phyloP scores from a whole-genome alignment of 2,113 vertebrate species.

The Macrotis lagotis region DNA sequence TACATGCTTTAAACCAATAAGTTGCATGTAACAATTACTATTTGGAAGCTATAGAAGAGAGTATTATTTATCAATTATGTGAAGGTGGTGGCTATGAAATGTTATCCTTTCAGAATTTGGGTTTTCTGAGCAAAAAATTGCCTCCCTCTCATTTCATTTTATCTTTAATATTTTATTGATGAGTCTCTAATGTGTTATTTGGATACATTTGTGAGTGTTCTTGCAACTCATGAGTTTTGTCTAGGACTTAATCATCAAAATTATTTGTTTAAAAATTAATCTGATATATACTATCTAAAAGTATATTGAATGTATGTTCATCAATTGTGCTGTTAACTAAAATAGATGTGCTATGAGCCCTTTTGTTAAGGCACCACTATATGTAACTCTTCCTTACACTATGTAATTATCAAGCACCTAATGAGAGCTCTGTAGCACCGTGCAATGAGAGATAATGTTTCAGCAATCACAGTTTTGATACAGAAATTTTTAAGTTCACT shows the following conservation, averaged over 20 bases:
- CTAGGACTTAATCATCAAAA: constrained; percentile 68
- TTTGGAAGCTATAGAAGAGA: constrained; percentile 62
- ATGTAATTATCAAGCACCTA: constrained; percentile 53
- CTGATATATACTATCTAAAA: constrained; percentile 61
- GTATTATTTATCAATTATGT: constrained; percentile 69
- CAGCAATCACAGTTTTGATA: constrained; percentile 54
- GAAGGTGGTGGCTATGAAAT: constrained; percentile 61
- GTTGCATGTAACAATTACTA: constrained; percentile 42
- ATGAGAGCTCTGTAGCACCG: constrained; percentile 35
- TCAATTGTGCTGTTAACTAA: constrained; percentile 65
- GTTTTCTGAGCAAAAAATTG: constrained; percentile 65
- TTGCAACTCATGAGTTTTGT: constrained; percentile 61
- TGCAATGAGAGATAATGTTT: constrained; percentile 54
- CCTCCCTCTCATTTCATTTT: constrained; percentile 56
- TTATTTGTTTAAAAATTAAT: constrained; percentile 66
- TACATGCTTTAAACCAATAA: constrained; percentile 68
- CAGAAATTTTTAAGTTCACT: constrained; percentile 43
- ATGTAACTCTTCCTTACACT: constrained; percentile 47
- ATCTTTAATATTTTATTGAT: constrained; percentile 61
- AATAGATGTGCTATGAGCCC: constrained; percentile 49
- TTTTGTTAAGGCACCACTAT: constrained; percentile 54
- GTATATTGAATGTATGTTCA: constrained; percentile 61
- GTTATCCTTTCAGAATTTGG: constrained; percentile 53
- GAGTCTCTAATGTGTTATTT: constrained; percentile 51
- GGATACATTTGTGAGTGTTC: constrained; percentile 53